Conservation (phyloP, 2,113 vertebrate species). For the Peromyscus californicus region DNA sequence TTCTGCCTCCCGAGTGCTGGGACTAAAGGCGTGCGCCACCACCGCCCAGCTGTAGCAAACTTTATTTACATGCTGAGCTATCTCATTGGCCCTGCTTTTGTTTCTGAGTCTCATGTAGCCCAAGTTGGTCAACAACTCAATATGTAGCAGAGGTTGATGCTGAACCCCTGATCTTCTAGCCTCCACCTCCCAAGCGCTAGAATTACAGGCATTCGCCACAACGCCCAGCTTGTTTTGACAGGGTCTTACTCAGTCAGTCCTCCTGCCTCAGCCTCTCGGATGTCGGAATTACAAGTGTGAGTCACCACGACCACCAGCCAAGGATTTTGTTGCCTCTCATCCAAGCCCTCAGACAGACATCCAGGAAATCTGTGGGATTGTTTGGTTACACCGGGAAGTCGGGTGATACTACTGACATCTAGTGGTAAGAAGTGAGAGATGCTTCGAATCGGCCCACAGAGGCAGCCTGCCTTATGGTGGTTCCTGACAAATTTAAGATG, state of each 20-base stretch:
- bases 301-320: neutral
- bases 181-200: neutral
- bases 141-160: neutral
- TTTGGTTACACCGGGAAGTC: neutral
- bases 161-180: no score
- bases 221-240: neutral
- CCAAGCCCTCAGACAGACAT: neutral
- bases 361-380: no score
- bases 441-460: neutral
- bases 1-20: neutral
- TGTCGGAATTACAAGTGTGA: neutral
- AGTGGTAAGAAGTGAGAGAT: neutral
- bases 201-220: neutral
- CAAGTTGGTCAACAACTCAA: neutral
- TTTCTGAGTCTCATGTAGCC: neutral
- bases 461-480: no score
- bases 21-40: no score
- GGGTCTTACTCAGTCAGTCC: neutral
- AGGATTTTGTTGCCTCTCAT: neutral
- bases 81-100: neutral
- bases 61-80: neutral
- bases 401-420: neutral
- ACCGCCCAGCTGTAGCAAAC: neutral
- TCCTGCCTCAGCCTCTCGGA: neutral
- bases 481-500: neutral